A percentile compares a stretch with the other conserved stretches of the same genome.
phyloP scores from a whole-genome alignment of 2,888 invertebrate species.

The Rapana venosa region DNA sequence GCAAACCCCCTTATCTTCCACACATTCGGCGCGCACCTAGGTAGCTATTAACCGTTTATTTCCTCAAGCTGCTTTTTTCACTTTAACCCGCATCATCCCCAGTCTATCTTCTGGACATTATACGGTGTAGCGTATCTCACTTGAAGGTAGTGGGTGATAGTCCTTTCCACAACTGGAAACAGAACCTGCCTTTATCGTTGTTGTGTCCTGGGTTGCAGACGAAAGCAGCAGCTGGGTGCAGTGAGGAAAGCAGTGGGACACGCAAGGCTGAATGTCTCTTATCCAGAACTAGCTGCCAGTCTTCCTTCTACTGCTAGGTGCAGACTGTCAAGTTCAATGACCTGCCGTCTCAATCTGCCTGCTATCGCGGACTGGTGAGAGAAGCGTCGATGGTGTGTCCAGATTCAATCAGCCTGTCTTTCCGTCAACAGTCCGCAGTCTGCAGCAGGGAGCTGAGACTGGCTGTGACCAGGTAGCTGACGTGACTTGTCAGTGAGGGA shows the following conservation, averaged over 20 bases:
- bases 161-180: no score
- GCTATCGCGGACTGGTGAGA: neutral
- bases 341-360: neutral
- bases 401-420: conserved; percentile 5
- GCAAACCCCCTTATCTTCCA: neutral
- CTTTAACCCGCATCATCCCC: no score
- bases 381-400: neutral
- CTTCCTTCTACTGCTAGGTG: neutral
- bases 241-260: neutral
- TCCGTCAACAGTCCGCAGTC: neutral
- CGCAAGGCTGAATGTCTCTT: neutral
- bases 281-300: neutral
- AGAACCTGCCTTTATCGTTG: no score
- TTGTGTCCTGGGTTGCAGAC: neutral
- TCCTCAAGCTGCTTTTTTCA: no score
- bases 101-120: no score
- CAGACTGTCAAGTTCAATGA: neutral
- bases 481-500: no score
- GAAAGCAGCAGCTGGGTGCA: neutral
- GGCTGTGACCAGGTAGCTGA: neutral
- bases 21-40: neutral
- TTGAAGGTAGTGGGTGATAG: no score
- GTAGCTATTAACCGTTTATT: neutral
- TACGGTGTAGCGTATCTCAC: no score
- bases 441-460: neutral